Percentiles rank a stretch among this genome's conserved stretches.
Conservation (phyloP, 1,140 invertebrate species). For the Amyelois transitella region DNA sequence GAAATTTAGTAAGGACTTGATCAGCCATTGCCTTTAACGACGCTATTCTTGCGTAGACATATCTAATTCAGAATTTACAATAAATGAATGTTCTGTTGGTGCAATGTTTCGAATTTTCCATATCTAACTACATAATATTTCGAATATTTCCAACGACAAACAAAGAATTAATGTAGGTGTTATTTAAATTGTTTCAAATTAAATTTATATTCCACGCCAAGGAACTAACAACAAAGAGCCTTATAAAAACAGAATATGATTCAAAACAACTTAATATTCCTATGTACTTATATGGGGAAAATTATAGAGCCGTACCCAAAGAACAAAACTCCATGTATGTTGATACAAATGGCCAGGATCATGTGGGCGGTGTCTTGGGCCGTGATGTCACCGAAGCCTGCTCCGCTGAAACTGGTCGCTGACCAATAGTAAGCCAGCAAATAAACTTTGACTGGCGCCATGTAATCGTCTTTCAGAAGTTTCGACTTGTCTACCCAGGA, state of each 20-base stretch:
- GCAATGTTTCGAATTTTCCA: not conserved
- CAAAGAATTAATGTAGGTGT: too few relatives aligned
- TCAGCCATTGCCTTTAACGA: conserved; percentile 63
- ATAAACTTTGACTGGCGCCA: conserved; percentile 53
- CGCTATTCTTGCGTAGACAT: conserved; percentile 64
- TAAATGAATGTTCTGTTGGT: conserved; percentile 9
- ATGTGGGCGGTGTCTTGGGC: conserved; percentile 57
- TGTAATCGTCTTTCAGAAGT: conserved; percentile 34
- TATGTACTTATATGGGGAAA: not conserved
- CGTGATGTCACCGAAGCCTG: conserved; percentile 68
- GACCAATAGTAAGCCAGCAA: conserved; percentile 64
- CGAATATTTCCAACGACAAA: too few relatives aligned
- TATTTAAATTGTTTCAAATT: not conserved
- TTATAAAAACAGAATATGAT: conserved; percentile 2
- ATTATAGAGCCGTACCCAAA: conserved; percentile 51
- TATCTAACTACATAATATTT: too few relatives aligned
- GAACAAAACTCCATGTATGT: conserved; percentile 63
- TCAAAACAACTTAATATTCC: conserved; percentile 5
- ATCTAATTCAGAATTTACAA: conserved; percentile 25
- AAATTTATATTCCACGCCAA: not conserved
- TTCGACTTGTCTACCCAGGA: conserved; percentile 50
- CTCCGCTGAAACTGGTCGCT: conserved; percentile 59
- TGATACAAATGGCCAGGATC: conserved; percentile 58
- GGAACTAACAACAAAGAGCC: not conserved
- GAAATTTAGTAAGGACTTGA: conserved; percentile 58